Evolutionary conservation across 1,140 invertebrate species (phyloP).

Genomic region (Dinoponera quadriceps): DNA sequence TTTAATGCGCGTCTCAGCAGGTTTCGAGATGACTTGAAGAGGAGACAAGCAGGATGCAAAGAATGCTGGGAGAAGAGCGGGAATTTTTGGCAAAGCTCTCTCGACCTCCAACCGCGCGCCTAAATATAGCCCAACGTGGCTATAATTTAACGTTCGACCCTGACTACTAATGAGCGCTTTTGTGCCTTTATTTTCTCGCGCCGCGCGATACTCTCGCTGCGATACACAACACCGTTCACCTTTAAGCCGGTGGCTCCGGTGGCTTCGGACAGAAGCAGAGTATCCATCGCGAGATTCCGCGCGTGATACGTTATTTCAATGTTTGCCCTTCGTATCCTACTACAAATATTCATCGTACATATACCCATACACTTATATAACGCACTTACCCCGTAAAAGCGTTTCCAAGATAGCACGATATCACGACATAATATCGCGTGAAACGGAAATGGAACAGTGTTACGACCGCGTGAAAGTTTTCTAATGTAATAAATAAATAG

Average conservation of each 20-base stretch:
- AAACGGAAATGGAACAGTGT: neutral
- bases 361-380: neutral
- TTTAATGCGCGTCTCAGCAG: neutral
- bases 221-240: constrained; percentile 36
- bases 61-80: neutral
- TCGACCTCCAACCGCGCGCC: neutral
- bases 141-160: constrained; percentile 43
- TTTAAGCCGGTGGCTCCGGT: constrained; percentile 2
- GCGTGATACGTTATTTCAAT: neutral
- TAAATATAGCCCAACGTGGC: constrained; percentile 41
- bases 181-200: constrained; percentile 16
- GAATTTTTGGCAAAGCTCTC: constrained; percentile 17
- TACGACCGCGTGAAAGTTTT: too few relatives aligned
- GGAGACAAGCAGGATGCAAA: neutral
- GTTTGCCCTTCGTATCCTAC: neutral
- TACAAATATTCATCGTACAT: neutral
- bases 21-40: neutral
- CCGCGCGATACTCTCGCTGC: constrained; percentile 30
- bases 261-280: neutral
- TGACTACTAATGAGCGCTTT: constrained; percentile 31
- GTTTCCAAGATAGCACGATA: too few relatives aligned
- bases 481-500: too few relatives aligned
- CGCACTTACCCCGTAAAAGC: constrained; percentile 3
- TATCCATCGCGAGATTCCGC: neutral
- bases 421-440: neutral